Conservation (phyloP, 1,140 invertebrate genomes). For the Danaus plexippus region DNA sequence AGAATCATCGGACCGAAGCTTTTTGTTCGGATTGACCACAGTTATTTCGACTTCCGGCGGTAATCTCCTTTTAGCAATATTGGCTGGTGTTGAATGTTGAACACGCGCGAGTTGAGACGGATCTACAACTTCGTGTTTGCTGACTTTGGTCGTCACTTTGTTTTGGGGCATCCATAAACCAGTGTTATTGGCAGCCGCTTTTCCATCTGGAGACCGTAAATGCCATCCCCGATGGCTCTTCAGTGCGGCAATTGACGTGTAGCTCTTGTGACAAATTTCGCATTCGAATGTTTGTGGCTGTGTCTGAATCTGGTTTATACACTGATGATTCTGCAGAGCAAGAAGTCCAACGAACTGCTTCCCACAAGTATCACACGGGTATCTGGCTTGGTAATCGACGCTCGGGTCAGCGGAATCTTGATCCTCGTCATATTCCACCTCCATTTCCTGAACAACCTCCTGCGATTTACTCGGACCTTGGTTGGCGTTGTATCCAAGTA, state of each 20-base stretch:
- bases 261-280: constrained; percentile 73
- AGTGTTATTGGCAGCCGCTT: constrained; percentile 66
- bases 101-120: constrained; percentile 35
- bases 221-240: constrained; percentile 77
- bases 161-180: constrained; percentile 71
- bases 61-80: constrained; percentile 50
- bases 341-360: constrained; percentile 65
- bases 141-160: constrained; percentile 68
- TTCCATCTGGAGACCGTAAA: constrained; percentile 69
- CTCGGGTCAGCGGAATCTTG: constrained; percentile 45
- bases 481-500: constrained; percentile 63
- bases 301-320: constrained; percentile 43
- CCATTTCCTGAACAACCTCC: constrained; percentile 43
- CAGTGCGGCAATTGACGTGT: constrained; percentile 70
- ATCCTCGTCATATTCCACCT: constrained; percentile 53
- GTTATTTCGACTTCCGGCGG: constrained; percentile 69
- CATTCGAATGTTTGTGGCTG: constrained; percentile 70
- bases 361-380: constrained; percentile 64
- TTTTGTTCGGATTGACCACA: constrained; percentile 66
- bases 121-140: constrained; percentile 64
- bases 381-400: constrained; percentile 60
- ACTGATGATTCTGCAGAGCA: constrained; percentile 66
- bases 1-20: constrained; percentile 60
- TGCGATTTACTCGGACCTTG: constrained; percentile 52
- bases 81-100: constrained; percentile 28